A percentile compares a stretch with the other conserved stretches of the same genome.
phyloP scores from a whole-genome alignment of 2,888 invertebrate genomes.

The Drosophila anomalata region DNA sequence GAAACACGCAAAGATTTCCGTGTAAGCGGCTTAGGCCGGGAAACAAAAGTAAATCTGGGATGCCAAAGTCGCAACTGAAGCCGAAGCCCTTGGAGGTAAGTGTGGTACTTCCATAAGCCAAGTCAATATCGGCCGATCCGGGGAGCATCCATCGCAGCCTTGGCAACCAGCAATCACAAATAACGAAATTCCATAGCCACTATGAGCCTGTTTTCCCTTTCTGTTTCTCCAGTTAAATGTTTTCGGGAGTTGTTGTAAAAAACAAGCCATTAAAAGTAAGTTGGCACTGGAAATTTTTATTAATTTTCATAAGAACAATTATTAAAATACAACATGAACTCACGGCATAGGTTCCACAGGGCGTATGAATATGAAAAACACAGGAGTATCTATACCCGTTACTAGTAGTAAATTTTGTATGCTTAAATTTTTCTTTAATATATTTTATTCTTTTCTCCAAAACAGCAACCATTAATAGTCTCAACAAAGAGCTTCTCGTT shows the following conservation, averaged over 20 bases:
- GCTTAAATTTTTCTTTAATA: too few species aligned
- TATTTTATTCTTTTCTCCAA: too few species aligned
- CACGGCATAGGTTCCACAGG: background rate
- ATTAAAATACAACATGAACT: too few species aligned
- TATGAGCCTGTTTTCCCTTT: background rate
- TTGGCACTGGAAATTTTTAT: constrained; percentile 48
- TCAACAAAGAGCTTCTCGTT: background rate
- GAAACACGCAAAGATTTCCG: constrained; percentile 75
- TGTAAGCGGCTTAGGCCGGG: constrained; percentile 65
- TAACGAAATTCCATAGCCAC: constrained; percentile 25
- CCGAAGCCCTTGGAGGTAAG: constrained; percentile 27
- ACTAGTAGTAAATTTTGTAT: too few species aligned
- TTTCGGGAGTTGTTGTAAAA: constrained; percentile 30
- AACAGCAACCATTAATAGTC: background rate
- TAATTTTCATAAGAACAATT: constrained; percentile 48
- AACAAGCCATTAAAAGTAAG: constrained; percentile 25
- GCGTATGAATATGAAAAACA: background rate
- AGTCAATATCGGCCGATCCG: constrained; percentile 43
- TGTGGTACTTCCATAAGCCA: constrained; percentile 15
- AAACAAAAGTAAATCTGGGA: constrained; percentile 47
- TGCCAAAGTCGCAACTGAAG: constrained; percentile 28
- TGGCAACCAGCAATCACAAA: constrained; percentile 35
- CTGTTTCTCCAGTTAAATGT: constrained; percentile 42
- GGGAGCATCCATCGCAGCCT: constrained; percentile 10
- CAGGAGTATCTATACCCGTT: too few species aligned